Percentiles rank a stretch among this genome's conserved stretches.
Evolutionary conservation across 1,140 invertebrate species (phyloP).

Genomic region (Zaprionus ornatus): DNA sequence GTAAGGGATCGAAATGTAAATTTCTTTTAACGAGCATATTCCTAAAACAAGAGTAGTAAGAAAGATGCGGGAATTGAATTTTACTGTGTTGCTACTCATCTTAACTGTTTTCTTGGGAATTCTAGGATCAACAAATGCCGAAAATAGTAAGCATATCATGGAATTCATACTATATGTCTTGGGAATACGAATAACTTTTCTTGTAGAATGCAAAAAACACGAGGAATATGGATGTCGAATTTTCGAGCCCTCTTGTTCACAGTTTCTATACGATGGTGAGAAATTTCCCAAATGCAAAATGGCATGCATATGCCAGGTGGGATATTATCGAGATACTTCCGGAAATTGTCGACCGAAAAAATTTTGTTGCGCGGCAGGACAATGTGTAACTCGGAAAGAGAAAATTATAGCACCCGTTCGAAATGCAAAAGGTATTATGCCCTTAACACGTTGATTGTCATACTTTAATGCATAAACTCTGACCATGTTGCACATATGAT

Average conservation of each 20-base stretch:
- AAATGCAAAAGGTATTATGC: neutral
- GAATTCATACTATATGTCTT: neutral
- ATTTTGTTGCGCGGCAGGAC: neutral
- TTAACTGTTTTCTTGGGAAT: constrained; percentile 1
- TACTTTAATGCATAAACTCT: neutral
- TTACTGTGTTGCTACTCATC: neutral
- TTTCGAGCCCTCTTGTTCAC: constrained; percentile 27
- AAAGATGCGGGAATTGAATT: neutral
- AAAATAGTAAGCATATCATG: neutral
- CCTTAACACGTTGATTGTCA: no score
- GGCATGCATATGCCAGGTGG: constrained; percentile 17
- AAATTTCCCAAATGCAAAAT: neutral
- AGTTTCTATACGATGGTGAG: constrained; percentile 24
- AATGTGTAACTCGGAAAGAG: constrained; percentile 14
- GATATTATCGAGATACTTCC: constrained; percentile 26
- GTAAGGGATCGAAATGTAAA: neutral
- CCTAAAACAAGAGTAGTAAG: neutral
- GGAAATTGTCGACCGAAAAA: constrained; percentile 4
- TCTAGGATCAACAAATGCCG: neutral
- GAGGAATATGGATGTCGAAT: constrained; percentile 1
- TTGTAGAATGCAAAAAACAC: constrained; percentile 1
- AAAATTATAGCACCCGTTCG: neutral
- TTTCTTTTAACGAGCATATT: neutral
- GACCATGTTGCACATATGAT: neutral
- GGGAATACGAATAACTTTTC: neutral